Evolutionary conservation across 2,797 vertebrate genomes (phyloP), one percentile per base, ranked within the genome.

Genomic region (Eupleurogrammus muticus): DNA sequence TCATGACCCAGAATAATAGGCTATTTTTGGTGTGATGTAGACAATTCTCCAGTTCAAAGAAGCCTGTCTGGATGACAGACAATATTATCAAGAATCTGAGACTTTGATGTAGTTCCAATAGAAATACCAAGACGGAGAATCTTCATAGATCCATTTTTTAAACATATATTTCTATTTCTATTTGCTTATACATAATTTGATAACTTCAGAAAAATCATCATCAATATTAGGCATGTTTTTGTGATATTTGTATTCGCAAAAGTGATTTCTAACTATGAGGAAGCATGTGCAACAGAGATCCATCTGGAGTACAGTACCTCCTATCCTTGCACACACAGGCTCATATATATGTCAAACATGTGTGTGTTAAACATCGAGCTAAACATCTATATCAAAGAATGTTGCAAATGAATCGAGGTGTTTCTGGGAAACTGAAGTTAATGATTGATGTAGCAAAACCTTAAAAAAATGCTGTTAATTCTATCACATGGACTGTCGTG

Each of bases 361-460:
- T 28, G 28, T 17, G 16, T 44, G 35, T 21, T 17, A 23, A 60
- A 59, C 17, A 1, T 1, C 44, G 32, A 47, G 10, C 2, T 14
- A 17, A 36, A 49, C 19, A 53, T 54, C 40, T 5, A 13, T 32
- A 38, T 9, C 2, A 13, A 28, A 12, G 2, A 21, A 12, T 21
- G 21, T 13, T 38, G 38, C 38, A 40, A 12, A 14, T 40, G 0
- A 54, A 42, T 28, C 5, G 2, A 2, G 20, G 16, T 28, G 17
- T 38, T 51, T n/a, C n/a, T 42, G 7, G 59, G 23, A 65, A 54
- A 47, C n/a, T 44, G 0, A 28, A 38, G 48, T 69, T 61, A 64
- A 76, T 69, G 21, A 70, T 52, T 75, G 24, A 73, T 61, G 8
- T 3, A n/a, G 11, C 6, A 42, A 42, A 42, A 28, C 21, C 48